Evolutionary conservation across 1,140 invertebrate species (phyloP).

Genomic region (Drepana arcuata): DNA sequence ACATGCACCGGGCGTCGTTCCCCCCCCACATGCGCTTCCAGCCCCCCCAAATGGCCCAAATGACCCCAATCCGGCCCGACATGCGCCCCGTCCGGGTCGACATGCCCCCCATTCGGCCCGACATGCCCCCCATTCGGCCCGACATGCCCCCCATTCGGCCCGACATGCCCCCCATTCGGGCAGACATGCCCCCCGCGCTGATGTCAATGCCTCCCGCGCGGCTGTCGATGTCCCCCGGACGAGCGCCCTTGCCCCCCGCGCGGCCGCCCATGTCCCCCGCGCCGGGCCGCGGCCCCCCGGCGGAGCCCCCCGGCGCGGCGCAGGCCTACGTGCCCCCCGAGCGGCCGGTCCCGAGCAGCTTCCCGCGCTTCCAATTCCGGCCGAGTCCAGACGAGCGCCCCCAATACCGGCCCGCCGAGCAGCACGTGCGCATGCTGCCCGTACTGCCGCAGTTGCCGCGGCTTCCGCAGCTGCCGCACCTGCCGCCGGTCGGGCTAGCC

Average conservation of each 20-base stretch:
- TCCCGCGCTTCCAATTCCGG: conserved; percentile 15
- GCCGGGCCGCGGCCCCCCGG: conserved; percentile 5
- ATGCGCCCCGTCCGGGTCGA: conserved; percentile 4
- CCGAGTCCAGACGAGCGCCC: conserved; percentile 11
- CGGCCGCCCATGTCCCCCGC: conserved; percentile 3
- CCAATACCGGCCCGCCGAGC: conserved; percentile 24
- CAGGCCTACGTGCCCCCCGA: conserved; percentile 7
- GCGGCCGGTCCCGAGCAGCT: conserved; percentile 8
- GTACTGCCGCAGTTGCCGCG: no score
- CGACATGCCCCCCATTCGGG: not conserved
- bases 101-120: conserved; percentile 8
- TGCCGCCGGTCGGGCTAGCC: conserved; percentile 37
- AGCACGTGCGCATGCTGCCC: conserved; percentile 55
- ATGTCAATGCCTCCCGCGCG: not conserved
- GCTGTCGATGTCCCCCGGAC: not conserved
- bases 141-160: conserved; percentile 4
- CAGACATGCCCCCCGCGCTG: not conserved
- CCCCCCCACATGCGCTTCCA: conserved; percentile 22
- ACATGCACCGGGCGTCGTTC: conserved; percentile 33
- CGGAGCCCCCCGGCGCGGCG: no score
- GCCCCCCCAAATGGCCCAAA: conserved; percentile 11
- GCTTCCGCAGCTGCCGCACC: no score
- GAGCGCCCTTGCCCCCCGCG: not conserved
- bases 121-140: conserved; percentile 8
- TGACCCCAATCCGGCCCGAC: conserved; percentile 12